A percentile compares a stretch with the other conserved stretches of the same genome.
These are phyloP conservation scores for Neogale vison DNA, from an alignment of 2,113 vertebrate species.

Conservation along the genomic window DNA sequence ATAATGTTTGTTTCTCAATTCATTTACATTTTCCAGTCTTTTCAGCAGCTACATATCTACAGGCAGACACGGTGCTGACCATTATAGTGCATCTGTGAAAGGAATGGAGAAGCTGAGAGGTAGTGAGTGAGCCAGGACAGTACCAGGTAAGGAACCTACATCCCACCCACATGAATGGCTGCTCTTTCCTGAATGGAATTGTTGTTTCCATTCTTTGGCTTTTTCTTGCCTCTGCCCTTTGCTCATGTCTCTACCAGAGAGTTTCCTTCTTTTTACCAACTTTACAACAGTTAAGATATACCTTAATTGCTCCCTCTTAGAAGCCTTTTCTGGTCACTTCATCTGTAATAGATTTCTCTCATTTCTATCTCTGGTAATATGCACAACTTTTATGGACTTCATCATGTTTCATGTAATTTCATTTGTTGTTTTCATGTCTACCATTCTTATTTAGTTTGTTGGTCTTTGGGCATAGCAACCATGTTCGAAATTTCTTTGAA, in stretches of 20 bases:
- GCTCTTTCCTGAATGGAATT: background rate
- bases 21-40: background rate
- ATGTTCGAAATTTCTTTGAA: background rate
- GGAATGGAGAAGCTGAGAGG: background rate
- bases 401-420: background rate
- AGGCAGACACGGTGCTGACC: background rate
- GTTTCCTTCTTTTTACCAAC: background rate
- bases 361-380: background rate
- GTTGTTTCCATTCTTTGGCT: background rate
- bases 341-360: background rate
- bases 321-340: background rate
- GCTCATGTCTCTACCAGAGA: background rate
- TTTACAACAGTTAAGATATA: background rate
- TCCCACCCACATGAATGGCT: background rate
- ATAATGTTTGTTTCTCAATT: background rate
- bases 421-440: background rate
- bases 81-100: background rate
- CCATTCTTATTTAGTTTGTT: background rate
- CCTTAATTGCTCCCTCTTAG: background rate
- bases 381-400: background rate
- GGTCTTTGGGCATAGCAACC: background rate
- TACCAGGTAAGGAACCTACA: background rate
- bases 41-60: background rate
- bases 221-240: background rate
- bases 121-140: background rate